These are phyloP conservation scores for Eristalinus sepulchralis DNA, from an alignment of 2,888 invertebrate species.

Conservation along the genomic window DNA sequence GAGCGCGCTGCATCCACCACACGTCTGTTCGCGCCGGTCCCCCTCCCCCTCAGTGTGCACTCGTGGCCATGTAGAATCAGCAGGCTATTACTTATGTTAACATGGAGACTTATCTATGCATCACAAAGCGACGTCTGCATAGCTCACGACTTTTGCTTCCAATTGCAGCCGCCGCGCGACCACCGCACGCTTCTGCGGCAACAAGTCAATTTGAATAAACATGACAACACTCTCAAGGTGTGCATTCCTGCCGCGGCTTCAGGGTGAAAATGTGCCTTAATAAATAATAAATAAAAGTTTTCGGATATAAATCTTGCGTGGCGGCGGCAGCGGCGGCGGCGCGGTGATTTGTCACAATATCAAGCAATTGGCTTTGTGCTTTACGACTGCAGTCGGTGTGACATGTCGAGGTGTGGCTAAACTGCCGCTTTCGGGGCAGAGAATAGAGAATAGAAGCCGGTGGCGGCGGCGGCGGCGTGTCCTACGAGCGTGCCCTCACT, in stretches of 20 bases:
- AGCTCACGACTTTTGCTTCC: neutral
- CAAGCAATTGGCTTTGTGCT: slow-evolving; percentile 55
- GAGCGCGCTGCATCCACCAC: neutral
- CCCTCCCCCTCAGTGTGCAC: neutral
- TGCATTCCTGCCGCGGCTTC: slow-evolving; percentile 28
- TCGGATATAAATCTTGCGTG: slow-evolving; percentile 59
- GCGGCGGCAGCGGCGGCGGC: slow-evolving; percentile 15
- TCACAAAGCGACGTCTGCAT: neutral
- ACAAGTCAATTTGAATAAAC: slow-evolving; percentile 61
- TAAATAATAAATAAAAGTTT: slow-evolving; percentile 51
- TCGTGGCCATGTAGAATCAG: neutral
- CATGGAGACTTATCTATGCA: neutral
- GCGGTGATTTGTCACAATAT: slow-evolving; percentile 59
- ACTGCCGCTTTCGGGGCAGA: slow-evolving; percentile 28
- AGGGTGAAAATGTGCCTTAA: slow-evolving; percentile 42
- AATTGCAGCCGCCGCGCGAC: neutral
- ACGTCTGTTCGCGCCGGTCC: neutral
- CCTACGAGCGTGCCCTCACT: slow-evolving; percentile 20
- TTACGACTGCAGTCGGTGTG: slow-evolving; percentile 35
- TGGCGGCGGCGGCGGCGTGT: slow-evolving; percentile 28
- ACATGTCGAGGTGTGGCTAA: slow-evolving; percentile 47
- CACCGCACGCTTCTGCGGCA: slow-evolving; percentile 24
- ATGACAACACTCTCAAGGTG: slow-evolving; percentile 55
- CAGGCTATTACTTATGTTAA: neutral
- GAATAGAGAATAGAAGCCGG: slow-evolving; percentile 26